Evolutionary conservation across 2,888 invertebrate species (phyloP), one percentile per base, ranked within the genome.

Genomic region (Spilarctia lutea): DNA sequence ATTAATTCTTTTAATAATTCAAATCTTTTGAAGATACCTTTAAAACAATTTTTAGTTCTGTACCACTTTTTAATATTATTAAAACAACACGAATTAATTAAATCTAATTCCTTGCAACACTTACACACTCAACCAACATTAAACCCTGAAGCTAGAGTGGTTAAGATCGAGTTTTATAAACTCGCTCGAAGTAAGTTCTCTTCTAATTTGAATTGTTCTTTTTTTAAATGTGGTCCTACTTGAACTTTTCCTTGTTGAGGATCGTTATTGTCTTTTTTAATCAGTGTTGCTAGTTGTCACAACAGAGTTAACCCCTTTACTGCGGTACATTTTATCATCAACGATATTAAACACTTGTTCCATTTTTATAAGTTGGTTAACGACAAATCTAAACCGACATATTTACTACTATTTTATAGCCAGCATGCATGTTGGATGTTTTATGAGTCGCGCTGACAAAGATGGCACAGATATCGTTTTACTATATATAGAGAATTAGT

Each of bases 331-430:
- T 71, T 71, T 48, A 72, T 73, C 24, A 56, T 30, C 42, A 56
- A 30, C 65, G n/a, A 75, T 76, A 81, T 75, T 70, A 81, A 79
- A 78, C 30, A 69, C 68, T 74, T 68, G 76, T 80, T 80, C 76
- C 69, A 65, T 78, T 78, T 81, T 82, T 78, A 82, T 81, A 78
- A 81, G 71, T 77, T 75, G 76, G 76, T 79, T 79, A 75, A 75
- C 65, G 79, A 78, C 71, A 48, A 68, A 71, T 72, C 76, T 72
- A 75, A 65, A 74, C 35, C 42, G 74, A 78, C 75, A 77, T 48
- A 68, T 69, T 56, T 48, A 68, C 48, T 63, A 68, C 65, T 39
- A 27, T 73, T 73, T 73, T 73, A 73, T 52, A 65, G 60, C 56
- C 60, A 56, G 56, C 65, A 33, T 68, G n/a, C 39, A 65, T 65